Evolutionary conservation across 2,888 invertebrate genomes (phyloP).

Genomic region (Latrodectus elegans): DNA sequence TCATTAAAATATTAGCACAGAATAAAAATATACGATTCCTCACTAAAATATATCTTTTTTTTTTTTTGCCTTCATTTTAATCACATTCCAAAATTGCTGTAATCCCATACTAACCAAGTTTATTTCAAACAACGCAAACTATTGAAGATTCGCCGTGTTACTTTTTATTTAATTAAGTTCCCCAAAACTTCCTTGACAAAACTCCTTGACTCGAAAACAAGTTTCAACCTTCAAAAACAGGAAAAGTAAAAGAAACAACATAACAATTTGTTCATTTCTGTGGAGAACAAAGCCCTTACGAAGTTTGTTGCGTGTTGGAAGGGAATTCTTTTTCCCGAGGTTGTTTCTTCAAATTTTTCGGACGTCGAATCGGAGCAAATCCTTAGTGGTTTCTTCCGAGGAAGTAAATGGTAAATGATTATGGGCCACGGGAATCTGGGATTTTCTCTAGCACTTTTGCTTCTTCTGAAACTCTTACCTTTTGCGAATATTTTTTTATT

Average conservation of each 20-base stretch:
- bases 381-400: not conserved
- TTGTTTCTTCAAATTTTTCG: constrained; percentile 2
- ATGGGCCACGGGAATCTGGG: not conserved
- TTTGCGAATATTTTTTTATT: no score
- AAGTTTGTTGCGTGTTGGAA: constrained; percentile 38
- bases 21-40: no score
- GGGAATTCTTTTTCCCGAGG: not conserved
- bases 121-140: no score
- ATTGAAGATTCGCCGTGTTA: no score
- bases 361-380: not conserved
- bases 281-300: constrained; percentile 49
- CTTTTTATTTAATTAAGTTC: no score
- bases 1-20: no score
- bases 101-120: no score
- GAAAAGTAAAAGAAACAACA: not conserved
- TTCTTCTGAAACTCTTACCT: no score
- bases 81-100: no score
- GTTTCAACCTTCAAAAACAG: not conserved
- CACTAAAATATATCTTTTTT: no score
- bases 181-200: constrained; percentile 10
- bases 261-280: constrained; percentile 59
- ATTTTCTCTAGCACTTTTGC: not conserved
- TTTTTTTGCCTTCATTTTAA: no score
- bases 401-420: constrained; percentile 19
- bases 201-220: constrained; percentile 12